Conservation (phyloP, 2,797 vertebrate species). For the Sylvilagus floridanus region DNA sequence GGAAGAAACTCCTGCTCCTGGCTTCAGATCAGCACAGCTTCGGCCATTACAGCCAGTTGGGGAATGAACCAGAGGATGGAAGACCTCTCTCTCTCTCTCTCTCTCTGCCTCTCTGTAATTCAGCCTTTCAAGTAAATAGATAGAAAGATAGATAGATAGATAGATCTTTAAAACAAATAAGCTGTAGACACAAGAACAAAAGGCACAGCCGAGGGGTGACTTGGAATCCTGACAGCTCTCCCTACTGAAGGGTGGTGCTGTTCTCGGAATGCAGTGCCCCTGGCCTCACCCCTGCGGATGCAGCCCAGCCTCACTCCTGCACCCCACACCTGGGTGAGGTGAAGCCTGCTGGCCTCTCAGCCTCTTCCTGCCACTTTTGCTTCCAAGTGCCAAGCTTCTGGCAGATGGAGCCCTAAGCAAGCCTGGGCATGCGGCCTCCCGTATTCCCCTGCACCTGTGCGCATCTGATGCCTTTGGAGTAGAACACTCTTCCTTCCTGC, state of each 20-base stretch:
- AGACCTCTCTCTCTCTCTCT: too few relatives aligned
- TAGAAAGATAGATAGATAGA: too few relatives aligned
- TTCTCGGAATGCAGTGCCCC: background rate
- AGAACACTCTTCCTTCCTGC: background rate
- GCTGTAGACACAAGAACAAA: background rate
- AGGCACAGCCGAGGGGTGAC: background rate
- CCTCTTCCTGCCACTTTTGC: background rate
- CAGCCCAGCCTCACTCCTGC: background rate
- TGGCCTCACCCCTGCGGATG: too few relatives aligned
- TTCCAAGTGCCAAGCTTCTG: background rate
- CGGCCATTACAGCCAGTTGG: too few relatives aligned
- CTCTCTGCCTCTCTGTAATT: too few relatives aligned
- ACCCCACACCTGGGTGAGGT: background rate
- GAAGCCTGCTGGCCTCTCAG: background rate
- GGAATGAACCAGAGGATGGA: too few relatives aligned
- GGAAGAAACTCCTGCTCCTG: too few relatives aligned
- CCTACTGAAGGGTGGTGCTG: background rate
- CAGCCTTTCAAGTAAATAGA: too few relatives aligned
- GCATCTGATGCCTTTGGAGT: too few relatives aligned
- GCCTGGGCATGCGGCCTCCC: background rate
- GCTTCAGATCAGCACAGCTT: too few relatives aligned
- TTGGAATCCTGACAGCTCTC: background rate
- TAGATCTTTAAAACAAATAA: too few relatives aligned
- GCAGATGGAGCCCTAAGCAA: background rate
- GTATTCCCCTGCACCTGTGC: background rate